Percentiles rank a stretch among this genome's conserved stretches.
phyloP scores from a whole-genome alignment of 2,797 vertebrate species.

The Percopsis omiscomaycus region DNA sequence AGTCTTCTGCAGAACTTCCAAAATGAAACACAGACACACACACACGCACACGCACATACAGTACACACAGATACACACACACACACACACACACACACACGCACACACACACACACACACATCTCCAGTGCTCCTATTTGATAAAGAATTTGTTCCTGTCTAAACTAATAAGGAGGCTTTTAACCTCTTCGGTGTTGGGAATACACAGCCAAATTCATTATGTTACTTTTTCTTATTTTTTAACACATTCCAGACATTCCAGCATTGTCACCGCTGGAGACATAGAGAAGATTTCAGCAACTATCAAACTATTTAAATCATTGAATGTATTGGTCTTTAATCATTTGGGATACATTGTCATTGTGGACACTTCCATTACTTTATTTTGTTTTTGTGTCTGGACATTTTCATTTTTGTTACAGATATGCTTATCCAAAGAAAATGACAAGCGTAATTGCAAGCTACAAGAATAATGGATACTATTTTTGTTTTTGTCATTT shows the following conservation, averaged over 20 bases:
- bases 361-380: too few relatives aligned
- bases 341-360: too few relatives aligned
- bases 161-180: conserved; percentile 61
- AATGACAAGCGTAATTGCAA: too few relatives aligned
- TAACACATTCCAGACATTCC: conserved; percentile 22
- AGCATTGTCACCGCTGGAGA: conserved; percentile 8
- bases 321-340: too few relatives aligned
- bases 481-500: too few relatives aligned
- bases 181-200: conserved; percentile 57
- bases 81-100: conserved; percentile 12
- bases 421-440: too few relatives aligned
- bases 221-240: conserved; percentile 32
- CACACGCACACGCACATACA: conserved; percentile 5
- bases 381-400: too few relatives aligned
- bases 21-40: conserved; percentile 42
- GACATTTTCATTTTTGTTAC: too few relatives aligned
- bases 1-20: conserved; percentile 65
- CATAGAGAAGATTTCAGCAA: too few relatives aligned
- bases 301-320: too few relatives aligned
- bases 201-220: conserved; percentile 42
- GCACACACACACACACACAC: conserved; percentile 19
- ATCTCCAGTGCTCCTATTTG: conserved; percentile 42
- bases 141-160: conserved; percentile 55
- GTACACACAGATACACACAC: conserved; percentile 24
- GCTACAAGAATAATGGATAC: too few relatives aligned